phyloP scores from a whole-genome alignment of 2,888 invertebrate genomes.

The Rambutsinella grinnellia region DNA sequence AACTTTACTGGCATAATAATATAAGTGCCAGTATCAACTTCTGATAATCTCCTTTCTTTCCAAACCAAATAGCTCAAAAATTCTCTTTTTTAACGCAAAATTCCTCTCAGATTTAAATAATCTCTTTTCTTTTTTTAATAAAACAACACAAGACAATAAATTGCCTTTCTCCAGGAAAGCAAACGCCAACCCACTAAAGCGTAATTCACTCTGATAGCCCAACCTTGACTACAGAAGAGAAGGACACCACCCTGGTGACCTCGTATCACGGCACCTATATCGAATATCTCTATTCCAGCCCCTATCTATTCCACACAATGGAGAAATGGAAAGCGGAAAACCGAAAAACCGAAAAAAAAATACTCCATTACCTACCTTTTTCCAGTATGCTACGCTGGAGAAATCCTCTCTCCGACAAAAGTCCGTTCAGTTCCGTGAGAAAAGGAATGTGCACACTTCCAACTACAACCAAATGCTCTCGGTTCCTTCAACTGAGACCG shows the following conservation, averaged over 20 bases:
- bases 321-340: no score
- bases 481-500: no score
- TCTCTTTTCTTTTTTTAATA: neutral
- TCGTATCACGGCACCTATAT: neutral
- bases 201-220: neutral
- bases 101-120: neutral
- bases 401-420: neutral
- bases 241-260: slow-evolving; percentile 48
- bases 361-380: neutral
- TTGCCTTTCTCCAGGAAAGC: neutral
- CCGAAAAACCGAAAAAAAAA: neutral
- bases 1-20: slow-evolving; percentile 40
- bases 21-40: slow-evolving; percentile 9
- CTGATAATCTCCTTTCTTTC: no score
- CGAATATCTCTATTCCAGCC: neutral
- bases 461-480: no score
- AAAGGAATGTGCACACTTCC: no score
- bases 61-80: neutral
- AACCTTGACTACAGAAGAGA: slow-evolving; percentile 9
- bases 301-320: neutral
- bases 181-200: neutral
- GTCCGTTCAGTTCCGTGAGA: no score
- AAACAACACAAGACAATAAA: neutral
- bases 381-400: no score
- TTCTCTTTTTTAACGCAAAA: no score